These are phyloP conservation scores for Sylvilagus bachmani DNA, from an alignment of 2,113 vertebrate species.

Conservation along the genomic window DNA sequence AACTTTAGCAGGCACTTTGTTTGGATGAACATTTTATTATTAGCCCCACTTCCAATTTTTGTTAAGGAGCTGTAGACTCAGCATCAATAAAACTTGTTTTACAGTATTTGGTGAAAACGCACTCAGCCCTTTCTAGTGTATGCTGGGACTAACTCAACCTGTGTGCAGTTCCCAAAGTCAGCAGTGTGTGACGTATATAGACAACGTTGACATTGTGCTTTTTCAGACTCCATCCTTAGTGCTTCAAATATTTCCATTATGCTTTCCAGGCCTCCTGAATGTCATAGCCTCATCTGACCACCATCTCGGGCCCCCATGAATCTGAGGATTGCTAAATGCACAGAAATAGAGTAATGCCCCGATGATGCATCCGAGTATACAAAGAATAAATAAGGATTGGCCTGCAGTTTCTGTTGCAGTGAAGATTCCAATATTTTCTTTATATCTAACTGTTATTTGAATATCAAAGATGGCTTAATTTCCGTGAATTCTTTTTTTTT, in stretches of 20 bases:
- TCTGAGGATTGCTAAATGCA: background rate
- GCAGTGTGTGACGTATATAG: background rate
- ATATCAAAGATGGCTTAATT: constrained; percentile 8
- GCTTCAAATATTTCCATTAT: background rate
- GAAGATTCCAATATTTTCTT: background rate
- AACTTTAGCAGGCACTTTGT: constrained; percentile 18
- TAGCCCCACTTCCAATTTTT: background rate
- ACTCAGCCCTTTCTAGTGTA: background rate
- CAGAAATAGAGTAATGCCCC: background rate
- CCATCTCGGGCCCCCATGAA: background rate
- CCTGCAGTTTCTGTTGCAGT: background rate
- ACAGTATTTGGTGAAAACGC: background rate
- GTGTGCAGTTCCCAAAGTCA: background rate
- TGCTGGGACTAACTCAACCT: background rate
- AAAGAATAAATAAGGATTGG: background rate
- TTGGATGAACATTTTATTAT: background rate
- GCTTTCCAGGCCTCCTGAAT: background rate
- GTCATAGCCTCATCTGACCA: background rate
- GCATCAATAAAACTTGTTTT: background rate
- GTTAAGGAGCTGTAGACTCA: background rate
- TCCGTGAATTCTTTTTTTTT: constrained; percentile 8
- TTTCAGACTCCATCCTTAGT: background rate
- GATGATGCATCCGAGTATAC: background rate
- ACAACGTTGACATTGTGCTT: background rate
- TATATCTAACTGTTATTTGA: background rate